These are phyloP conservation scores for Erebia ligea DNA, from an alignment of 2,888 invertebrate species.

Conservation along the genomic window DNA sequence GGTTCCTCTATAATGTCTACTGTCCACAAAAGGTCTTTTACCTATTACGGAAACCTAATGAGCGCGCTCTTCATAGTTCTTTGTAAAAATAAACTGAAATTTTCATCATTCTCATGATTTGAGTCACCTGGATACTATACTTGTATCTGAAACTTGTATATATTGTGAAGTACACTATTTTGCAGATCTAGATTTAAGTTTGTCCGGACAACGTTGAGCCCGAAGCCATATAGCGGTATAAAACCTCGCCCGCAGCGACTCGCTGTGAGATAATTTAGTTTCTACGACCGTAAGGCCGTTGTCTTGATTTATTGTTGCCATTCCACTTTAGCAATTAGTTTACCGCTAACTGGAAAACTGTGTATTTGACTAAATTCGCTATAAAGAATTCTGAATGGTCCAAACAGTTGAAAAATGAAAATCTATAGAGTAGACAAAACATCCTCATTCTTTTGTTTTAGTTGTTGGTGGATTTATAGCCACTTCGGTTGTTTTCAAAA, in stretches of 20 bases:
- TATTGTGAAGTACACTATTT: not conserved
- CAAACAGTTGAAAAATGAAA: not conserved
- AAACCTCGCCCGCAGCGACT: not conserved
- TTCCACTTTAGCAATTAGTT: slow-evolving; percentile 13
- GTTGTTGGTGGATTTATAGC: not conserved
- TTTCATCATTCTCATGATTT: not conserved
- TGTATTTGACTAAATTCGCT: not conserved
- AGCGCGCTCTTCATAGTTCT: not conserved
- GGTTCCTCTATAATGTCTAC: not conserved
- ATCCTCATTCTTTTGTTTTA: not conserved
- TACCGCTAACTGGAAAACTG: slow-evolving; percentile 25
- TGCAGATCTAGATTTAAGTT: not conserved
- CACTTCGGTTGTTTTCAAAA: not conserved
- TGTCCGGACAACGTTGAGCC: not conserved
- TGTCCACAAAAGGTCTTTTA: not conserved
- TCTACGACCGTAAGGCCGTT: slow-evolving; percentile 32
- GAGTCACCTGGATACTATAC: not conserved
- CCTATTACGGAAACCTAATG: not conserved
- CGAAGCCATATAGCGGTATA: slow-evolving; percentile 9
- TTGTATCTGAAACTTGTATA: too few relatives aligned
- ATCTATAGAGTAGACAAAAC: not conserved
- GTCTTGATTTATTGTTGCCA: slow-evolving; percentile 23
- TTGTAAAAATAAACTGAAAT: not conserved
- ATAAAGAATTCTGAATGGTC: not conserved
- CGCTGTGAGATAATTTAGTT: slow-evolving; percentile 26